Evolutionary conservation across 2,797 vertebrate species (phyloP), one percentile per base, ranked within the genome.

Genomic region (Cephalopachus bancanus): DNA sequence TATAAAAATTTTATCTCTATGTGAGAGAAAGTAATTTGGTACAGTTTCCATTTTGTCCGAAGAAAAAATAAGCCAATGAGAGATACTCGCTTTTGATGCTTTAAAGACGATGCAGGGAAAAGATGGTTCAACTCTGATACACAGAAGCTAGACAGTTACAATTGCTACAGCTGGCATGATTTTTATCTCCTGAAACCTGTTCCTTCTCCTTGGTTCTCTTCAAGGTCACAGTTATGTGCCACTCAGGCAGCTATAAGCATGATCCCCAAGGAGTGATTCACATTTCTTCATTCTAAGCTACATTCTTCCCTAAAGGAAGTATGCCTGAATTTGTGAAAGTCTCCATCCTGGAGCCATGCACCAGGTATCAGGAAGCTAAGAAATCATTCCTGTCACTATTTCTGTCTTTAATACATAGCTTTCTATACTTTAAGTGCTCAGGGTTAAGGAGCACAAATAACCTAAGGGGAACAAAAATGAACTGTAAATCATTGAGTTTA

Each of bases 391-490:
- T 16, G 30, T 33, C 44, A 44, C 57, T 16, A 28, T 59, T 71
- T 81, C 33, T 62, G 1, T 62, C 24, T 62, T 72, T 57, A 78
- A 10, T 28, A 14, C 67, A 71, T n/a, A 78, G 57, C 24, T 91
- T 84, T 71, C 20, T 53, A 80, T 49, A 75, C 19, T 92, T 83
- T 55, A 89, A 74, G 5, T 53, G 72, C 6, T 95, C 4, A 49
- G 59, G 14, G 20, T 71, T 86, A 94, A 87, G 86, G 26, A 79
- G 30, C 69, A 84, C n/a, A 89, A 89, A 90, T 79, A 86, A 93
- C 24, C 15, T 16, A 79, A 94, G 8, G 49, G 93, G 64, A 94
- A 83, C 20, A 89, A 74, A 76, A 57, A 81, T 20, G 51, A 85
- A 14, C n/a, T 80, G 10, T 76, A 69, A 28, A n/a, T 87, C 53